Evolutionary conservation across 1,140 invertebrate genomes (phyloP).

Genomic region (Ceratitis capitata): DNA sequence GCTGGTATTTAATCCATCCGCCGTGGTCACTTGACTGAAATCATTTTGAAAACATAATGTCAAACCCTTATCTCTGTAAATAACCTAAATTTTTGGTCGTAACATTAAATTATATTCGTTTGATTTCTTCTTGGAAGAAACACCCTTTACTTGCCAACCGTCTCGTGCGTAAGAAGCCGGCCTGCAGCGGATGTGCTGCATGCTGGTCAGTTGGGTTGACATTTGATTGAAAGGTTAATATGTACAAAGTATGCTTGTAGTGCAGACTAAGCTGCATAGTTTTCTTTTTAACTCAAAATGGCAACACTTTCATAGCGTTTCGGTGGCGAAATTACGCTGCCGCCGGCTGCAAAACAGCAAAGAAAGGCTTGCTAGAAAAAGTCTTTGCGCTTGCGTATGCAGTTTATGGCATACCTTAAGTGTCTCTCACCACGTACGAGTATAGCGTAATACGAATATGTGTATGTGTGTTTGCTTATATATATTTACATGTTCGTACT

Average conservation of each 20-base stretch:
- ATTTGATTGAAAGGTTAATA: slow-evolving; percentile 31
- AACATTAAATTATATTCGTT: no score
- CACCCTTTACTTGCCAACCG: no score
- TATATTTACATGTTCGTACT: neutral
- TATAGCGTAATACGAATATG: no score
- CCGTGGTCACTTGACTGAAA: no score
- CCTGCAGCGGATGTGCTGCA: neutral
- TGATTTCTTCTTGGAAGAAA: no score
- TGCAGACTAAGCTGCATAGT: neutral
- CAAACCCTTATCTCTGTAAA: no score
- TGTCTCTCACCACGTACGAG: neutral
- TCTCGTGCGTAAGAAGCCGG: neutral
- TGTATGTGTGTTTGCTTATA: neutral
- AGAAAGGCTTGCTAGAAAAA: neutral
- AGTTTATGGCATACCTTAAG: neutral
- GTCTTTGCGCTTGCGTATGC: neutral
- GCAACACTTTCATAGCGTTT: slow-evolving; percentile 22
- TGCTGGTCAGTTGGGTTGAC: neutral
- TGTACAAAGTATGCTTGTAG: neutral
- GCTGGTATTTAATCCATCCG: no score
- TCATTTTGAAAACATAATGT: no score
- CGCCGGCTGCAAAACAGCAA: neutral
- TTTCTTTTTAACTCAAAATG: neutral
- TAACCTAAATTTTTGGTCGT: no score
- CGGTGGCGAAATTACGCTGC: neutral